Conservation (phyloP, 2,113 vertebrate species). For the Dolichotis patagonum region DNA sequence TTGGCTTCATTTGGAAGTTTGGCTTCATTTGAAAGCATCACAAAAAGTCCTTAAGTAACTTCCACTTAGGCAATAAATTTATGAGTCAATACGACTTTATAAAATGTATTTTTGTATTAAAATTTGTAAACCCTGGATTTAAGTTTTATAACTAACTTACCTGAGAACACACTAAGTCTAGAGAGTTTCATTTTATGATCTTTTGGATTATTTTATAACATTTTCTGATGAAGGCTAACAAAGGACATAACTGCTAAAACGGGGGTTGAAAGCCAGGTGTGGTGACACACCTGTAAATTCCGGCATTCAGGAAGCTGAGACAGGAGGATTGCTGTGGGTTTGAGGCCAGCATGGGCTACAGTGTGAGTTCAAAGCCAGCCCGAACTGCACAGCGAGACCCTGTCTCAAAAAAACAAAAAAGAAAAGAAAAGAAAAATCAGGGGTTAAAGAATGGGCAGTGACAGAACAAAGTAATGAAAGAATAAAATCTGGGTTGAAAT, state of each 20-base stretch:
- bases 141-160: slow-evolving; percentile 31
- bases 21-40: not conserved
- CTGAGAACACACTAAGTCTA: slow-evolving; percentile 11
- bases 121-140: slow-evolving; percentile 29
- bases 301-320: not conserved
- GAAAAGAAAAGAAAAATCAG: not conserved
- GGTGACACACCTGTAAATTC: not conserved
- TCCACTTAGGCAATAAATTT: slow-evolving; percentile 12
- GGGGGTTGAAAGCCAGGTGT: not conserved
- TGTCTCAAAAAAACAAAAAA: not conserved
- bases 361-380: not conserved
- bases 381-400: not conserved
- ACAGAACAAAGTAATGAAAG: not conserved
- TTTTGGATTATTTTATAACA: not conserved
- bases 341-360: no score
- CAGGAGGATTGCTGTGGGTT: not conserved
- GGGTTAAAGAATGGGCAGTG: not conserved
- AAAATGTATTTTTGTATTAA: slow-evolving; percentile 44
- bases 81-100: slow-evolving; percentile 52
- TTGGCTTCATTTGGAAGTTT: not conserved
- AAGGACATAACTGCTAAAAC: not conserved
- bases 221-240: slow-evolving; percentile 12
- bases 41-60: slow-evolving; percentile 2
- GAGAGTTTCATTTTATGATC: slow-evolving; percentile 29
- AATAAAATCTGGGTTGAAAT: slow-evolving; percentile 23